Evolutionary conservation across 2,113 vertebrate genomes (phyloP), one percentile per base, ranked within the genome.

Genomic region (Pterocles gutturalis): DNA sequence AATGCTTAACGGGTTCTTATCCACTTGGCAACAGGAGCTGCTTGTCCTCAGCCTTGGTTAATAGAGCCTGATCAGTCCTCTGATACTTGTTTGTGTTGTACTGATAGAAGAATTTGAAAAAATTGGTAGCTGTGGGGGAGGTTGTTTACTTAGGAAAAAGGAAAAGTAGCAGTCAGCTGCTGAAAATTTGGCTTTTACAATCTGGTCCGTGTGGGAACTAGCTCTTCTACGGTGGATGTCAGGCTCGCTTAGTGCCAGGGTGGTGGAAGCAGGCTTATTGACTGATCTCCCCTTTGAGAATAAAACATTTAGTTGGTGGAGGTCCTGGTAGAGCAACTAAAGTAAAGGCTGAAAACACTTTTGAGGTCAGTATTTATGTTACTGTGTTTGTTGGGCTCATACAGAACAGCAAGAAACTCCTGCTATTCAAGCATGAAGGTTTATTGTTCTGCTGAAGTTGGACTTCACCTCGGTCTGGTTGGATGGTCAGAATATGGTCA

Each of bases 141-240:
- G 8, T 46, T 34, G 12, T 75, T 78, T 79, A 38, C 65, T 41
- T 53, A 38, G 51, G 49, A 58, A 41, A 38, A 34, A 12, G 24
- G 14, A 26, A 20, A 57, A 66, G 14, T 17, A 66, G 18, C 12
- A 38, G 33, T 41, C 17, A 46, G 28, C 28, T 76, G 51, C 66
- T 46, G 75, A 34, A 62, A 62, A 33, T 43, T 10, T 85, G 49
- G 14, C 17, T 31, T 2, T 41, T 66, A 0, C 58, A 8, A 5
- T 19, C 18, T 28, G 33, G 12, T 38, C 21, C 36, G 3, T 9
- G 13, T 33, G 65, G 43, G 31, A 55, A 8, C 17, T 20, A 1
- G 1, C 22, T 83, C 11, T 34, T 19, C 51, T 33, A 0, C 1
- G 0, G 12, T 33, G 19, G 16, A 7, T 36, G 54, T 38, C 2